Evolutionary conservation across 2,888 invertebrate genomes (phyloP).

Genomic region (Drosophila dives): DNA sequence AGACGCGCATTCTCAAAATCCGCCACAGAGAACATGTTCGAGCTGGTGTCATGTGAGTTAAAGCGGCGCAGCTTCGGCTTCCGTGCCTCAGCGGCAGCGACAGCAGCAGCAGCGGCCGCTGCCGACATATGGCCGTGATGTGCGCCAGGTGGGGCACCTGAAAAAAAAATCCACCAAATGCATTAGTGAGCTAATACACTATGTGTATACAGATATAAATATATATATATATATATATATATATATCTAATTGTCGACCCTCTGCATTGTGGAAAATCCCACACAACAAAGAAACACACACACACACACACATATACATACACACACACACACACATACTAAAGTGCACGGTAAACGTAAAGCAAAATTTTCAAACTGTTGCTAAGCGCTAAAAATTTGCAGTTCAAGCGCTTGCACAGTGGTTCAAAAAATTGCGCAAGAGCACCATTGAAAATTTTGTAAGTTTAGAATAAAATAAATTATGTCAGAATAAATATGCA

Average conservation of each 20-base stretch:
- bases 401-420: conserved; percentile 58
- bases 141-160: conserved; percentile 66
- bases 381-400: conserved; percentile 72
- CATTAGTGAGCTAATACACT: conserved; percentile 66
- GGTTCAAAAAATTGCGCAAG: conserved; percentile 20
- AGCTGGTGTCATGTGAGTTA: conserved; percentile 85
- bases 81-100: conserved; percentile 76
- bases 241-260: conserved; percentile 25
- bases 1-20: conserved; percentile 85
- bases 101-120: conserved; percentile 48
- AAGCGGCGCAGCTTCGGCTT: conserved; percentile 84
- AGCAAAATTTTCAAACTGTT: conserved; percentile 60
- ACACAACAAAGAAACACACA: conserved; percentile 42
- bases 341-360: conserved; percentile 43
- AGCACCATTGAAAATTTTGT: conserved; percentile 2
- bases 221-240: conserved; percentile 17
- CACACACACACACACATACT: conserved; percentile 1
- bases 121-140: conserved; percentile 63
- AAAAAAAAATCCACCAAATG: conserved; percentile 32
- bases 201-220: conserved; percentile 25
- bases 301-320: conserved; percentile 36
- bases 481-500: background rate
- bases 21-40: conserved; percentile 85
- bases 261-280: conserved; percentile 66
- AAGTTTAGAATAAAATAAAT: conserved; percentile 1